Evolutionary conservation across 2,113 vertebrate species (phyloP), one percentile per base, ranked within the genome.

Genomic region (Corythaixoides concolor): DNA sequence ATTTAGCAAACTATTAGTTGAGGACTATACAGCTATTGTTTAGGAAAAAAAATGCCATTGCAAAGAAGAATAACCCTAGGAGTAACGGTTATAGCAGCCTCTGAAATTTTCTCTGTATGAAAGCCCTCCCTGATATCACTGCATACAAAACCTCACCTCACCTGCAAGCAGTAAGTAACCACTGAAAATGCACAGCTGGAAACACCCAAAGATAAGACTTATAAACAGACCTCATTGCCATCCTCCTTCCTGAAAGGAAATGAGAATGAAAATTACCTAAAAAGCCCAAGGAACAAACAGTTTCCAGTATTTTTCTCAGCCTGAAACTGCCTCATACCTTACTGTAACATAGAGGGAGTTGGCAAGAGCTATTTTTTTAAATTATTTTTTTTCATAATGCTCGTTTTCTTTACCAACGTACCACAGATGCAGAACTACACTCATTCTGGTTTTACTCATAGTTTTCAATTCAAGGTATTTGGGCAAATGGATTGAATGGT

Each of bases 261-360:
- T 2, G 0, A 39, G 55, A 75, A 70, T 11, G 19, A 75, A 60
- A 68, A 33, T 33, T 35, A 59, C 26, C 33, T 60, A 14, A 72
- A 79, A 92, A 49, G 8, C 33, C 23, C 52, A 63, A 64, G 39
- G 28, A 75, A 56, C 53, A 83, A 81, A n/a, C 14, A 10, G 14
- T 12, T 10, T 53, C n/a, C 16, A 22, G 33, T 12, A 23, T 27
- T 43, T 43, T 80, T 50, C 45, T 45, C 30, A 60, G 63, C 15
- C 70, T n/a, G 21, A 52, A 68, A 47, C 33, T 13, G 8, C 33
- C 49, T 82, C 37, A 17, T 15, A 50, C 21, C 49, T 78, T 0
- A 0, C 53, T 63, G 41, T 35, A 75, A 62, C 9, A 37, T 1
- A 2, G 72, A 49, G 19, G 11, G 12, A 62, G 19, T 0, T 62